These are phyloP conservation scores for Luscinia luscinia DNA, from an alignment of 2,797 vertebrate species.

Conservation along the genomic window DNA sequence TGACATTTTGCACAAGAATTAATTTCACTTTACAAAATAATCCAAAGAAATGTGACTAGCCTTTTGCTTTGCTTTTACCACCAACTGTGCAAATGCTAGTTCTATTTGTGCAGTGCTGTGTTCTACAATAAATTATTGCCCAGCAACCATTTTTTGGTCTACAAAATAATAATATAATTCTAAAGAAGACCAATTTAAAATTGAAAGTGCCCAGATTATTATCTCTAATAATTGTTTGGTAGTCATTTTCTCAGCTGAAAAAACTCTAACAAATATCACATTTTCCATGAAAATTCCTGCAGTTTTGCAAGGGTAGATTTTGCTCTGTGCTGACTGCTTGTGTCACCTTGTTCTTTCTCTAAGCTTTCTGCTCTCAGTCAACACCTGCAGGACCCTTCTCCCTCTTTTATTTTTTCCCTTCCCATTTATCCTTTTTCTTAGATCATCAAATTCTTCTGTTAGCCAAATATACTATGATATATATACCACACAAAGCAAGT, in stretches of 20 bases:
- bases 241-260: not conserved
- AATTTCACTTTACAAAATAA: not conserved
- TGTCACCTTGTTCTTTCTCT: not conserved
- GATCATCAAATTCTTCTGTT: not conserved
- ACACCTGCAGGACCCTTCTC: not conserved
- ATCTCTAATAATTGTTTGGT: not conserved
- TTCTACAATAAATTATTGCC: not conserved
- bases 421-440: not conserved
- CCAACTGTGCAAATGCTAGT: not conserved
- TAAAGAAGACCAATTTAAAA: not conserved
- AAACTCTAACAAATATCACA: not conserved
- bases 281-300: not conserved
- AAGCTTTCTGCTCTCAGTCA: not conserved
- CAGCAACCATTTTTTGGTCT: not conserved
- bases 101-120: not conserved
- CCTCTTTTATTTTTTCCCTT: not conserved
- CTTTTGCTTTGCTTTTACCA: not conserved
- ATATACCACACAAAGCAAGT: not conserved
- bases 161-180: not conserved
- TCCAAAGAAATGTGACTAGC: not conserved
- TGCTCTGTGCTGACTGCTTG: not conserved
- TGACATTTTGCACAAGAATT: not conserved
- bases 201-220: not conserved
- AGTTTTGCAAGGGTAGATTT: not conserved
- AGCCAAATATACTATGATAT: not conserved